Evolutionary conservation across 2,888 invertebrate genomes (phyloP).

Genomic region (Aporophyla nigra): DNA sequence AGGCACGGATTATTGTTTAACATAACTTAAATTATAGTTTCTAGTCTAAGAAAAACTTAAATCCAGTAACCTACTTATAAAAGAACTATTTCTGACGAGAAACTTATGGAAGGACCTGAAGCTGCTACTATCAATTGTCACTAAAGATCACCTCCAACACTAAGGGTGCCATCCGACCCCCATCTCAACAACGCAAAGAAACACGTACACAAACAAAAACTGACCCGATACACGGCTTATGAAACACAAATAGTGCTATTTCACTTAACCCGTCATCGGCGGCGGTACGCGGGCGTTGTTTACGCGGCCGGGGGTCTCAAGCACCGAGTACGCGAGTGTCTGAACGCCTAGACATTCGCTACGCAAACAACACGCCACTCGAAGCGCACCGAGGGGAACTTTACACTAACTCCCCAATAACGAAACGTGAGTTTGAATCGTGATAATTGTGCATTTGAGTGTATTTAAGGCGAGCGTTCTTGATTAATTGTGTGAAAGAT

Average conservation of each 20-base stretch:
- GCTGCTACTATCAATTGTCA: constrained; percentile 14
- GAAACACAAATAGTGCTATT: constrained; percentile 63
- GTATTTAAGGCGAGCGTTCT: constrained; percentile 25
- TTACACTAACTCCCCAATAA: constrained; percentile 44
- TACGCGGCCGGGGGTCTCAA: constrained; percentile 60
- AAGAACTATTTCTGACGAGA: not conserved
- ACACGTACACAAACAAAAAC: constrained; percentile 45
- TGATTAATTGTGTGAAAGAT: constrained; percentile 14
- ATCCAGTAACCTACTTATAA: not conserved
- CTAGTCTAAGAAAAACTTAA: not conserved
- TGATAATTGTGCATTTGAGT: constrained; percentile 35
- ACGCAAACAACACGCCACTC: constrained; percentile 65
- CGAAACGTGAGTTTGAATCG: constrained; percentile 57
- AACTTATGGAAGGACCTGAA: not conserved
- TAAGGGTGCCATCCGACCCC: constrained; percentile 15
- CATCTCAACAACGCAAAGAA: constrained; percentile 33
- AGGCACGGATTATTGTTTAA: too few species aligned
- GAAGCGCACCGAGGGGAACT: constrained; percentile 48
- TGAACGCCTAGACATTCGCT: constrained; percentile 64
- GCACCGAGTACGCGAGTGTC: constrained; percentile 51
- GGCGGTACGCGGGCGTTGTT: constrained; percentile 44
- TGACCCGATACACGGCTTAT: constrained; percentile 40
- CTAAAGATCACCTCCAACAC: constrained; percentile 6
- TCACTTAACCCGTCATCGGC: constrained; percentile 63
- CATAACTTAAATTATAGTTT: too few species aligned